Evolutionary conservation across 1,140 invertebrate genomes (phyloP).

Genomic region (Saccostrea glomerata): DNA sequence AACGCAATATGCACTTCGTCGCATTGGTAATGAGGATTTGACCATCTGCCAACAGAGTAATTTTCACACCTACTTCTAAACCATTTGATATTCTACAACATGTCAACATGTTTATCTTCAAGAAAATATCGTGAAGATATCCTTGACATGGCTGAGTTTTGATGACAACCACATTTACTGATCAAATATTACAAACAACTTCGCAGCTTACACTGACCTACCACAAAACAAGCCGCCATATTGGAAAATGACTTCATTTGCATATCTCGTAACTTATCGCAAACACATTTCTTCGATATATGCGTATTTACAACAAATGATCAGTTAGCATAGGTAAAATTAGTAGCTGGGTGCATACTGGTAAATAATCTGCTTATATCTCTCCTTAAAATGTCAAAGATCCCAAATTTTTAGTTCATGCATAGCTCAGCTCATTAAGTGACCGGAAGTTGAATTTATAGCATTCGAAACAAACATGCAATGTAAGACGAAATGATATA

Average conservation of each 20-base stretch:
- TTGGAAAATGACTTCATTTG: conserved; percentile 30
- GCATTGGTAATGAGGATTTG: conserved; percentile 14
- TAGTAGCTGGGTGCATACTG: not conserved
- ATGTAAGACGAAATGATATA: too few species aligned
- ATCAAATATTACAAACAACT: not conserved
- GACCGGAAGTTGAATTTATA: not conserved
- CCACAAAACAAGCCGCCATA: conserved; percentile 35
- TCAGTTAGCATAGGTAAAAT: not conserved
- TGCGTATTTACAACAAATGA: not conserved
- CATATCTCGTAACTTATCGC: conserved; percentile 19
- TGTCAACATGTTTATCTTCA: not conserved
- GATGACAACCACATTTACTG: not conserved
- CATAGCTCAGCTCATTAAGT: conserved; percentile 31
- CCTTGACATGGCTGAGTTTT: not conserved
- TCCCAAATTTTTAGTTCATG: not conserved
- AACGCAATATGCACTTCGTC: not conserved
- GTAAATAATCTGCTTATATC: not conserved
- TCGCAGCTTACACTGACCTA: not conserved
- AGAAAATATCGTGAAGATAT: not conserved
- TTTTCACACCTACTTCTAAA: not conserved
- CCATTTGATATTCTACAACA: not conserved
- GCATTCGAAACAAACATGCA: not conserved
- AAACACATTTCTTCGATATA: not conserved
- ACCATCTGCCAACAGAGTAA: not conserved
- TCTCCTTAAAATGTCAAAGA: not conserved